Percentiles rank a stretch among this genome's conserved stretches.
phyloP scores from a whole-genome alignment of 1,140 invertebrate genomes.

The Forficula auricularia region DNA sequence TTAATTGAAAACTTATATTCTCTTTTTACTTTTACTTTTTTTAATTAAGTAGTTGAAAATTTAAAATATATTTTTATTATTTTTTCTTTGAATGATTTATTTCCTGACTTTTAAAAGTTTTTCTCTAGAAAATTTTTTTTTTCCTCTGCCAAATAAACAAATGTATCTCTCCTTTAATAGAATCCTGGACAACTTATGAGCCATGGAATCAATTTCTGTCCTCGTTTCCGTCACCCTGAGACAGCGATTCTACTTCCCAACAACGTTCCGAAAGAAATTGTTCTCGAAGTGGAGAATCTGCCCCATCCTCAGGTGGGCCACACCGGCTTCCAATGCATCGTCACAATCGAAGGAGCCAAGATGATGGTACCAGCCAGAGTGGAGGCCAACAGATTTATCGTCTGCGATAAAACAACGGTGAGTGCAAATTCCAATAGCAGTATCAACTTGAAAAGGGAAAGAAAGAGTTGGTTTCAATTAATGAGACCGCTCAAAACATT shows the following conservation, averaged over 20 bases:
- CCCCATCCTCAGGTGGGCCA: conserved; percentile 71
- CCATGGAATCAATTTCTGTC: conserved; percentile 61
- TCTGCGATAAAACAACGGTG: conserved; percentile 74
- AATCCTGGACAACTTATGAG: conserved; percentile 51
- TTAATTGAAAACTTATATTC: no score
- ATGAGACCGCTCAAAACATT: no score
- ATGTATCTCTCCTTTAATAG: no score
- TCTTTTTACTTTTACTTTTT: no score
- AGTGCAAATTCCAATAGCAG: conserved; percentile 14
- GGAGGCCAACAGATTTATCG: conserved; percentile 60
- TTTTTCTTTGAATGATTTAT: no score
- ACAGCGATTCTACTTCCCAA: conserved; percentile 64
- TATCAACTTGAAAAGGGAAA: background rate
- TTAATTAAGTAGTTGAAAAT: no score
- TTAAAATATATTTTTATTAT: no score
- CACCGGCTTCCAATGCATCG: conserved; percentile 76
- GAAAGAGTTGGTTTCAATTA: no score
- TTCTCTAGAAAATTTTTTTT: no score
- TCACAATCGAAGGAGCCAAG: conserved; percentile 77
- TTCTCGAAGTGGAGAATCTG: conserved; percentile 74
- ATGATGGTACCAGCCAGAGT: conserved; percentile 72
- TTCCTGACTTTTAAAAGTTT: no score
- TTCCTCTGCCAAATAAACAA: no score
- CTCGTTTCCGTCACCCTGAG: conserved; percentile 48
- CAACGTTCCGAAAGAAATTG: conserved; percentile 72